Evolutionary conservation across 2,797 vertebrate genomes (phyloP), one percentile per base, ranked within the genome.

Genomic region (Melanitta fusca): DNA sequence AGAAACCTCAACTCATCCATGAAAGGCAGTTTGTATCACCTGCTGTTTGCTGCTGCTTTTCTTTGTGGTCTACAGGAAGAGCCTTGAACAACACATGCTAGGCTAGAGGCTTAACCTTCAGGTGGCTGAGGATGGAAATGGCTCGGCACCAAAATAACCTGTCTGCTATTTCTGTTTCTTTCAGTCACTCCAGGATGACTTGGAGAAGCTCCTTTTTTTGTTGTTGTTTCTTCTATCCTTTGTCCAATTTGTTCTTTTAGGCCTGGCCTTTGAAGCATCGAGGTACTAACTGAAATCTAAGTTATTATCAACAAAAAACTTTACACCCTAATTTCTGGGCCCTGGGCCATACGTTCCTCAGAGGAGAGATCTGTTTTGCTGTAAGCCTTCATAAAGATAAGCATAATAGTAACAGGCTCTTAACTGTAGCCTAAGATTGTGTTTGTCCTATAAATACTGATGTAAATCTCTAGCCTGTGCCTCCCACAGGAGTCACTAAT

Each of bases 51-150:
- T 69, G 80, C 82, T 49, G 54, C 17, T 85, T 75, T 45, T 74
- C 73, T 22, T 39, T 30, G 38, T 45, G 60, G 8, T 58, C 80
- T 75, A 21, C 3, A 75, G 69, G 36, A 71, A 74, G 61, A 51
- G 15, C 69, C 20, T 73, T 61, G 56, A 81, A n/a, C 60, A 56
- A 13, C 56, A 25, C 0, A 1, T 0, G 1, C 45, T 24, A 19
- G 77, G 57, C 25, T 69, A 79, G 92, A 66, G 51, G 27, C 6
- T 93, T 68, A 66, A 80, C 51, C 51, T 78, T 87, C 45, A 61
- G 51, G 45, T 47, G 51, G 74, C 30, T 38, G 39, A 90, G 71
- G 74, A 65, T 74, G 83, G 51, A 51, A 70, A 81, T 65, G 70
- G 62, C 78, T 73, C 65, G 1, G 3, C 47, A 61, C 61, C 61